These are phyloP conservation scores for Mesembrinibis cayennensis DNA, from an alignment of 2,113 vertebrate genomes.

Conservation along the genomic window DNA sequence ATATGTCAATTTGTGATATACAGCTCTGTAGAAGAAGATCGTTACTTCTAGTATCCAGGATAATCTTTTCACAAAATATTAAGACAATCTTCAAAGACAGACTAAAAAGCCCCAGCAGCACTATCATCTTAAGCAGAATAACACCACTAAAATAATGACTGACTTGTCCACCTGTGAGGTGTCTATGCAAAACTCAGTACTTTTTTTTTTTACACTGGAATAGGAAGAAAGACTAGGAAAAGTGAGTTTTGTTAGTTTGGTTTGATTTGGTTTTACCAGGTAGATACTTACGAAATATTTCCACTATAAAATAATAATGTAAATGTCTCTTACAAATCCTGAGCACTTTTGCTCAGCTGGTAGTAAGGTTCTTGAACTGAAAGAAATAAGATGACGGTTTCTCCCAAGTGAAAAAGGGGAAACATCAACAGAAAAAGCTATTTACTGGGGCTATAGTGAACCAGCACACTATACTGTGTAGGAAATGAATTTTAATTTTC, in stretches of 20 bases:
- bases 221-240: background rate
- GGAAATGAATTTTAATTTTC: conserved; percentile 53
- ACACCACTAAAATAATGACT: background rate
- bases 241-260: background rate
- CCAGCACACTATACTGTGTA: background rate
- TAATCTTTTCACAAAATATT: background rate
- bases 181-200: background rate
- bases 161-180: background rate
- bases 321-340: background rate
- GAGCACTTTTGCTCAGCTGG: background rate
- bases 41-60: background rate
- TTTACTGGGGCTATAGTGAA: background rate
- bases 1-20: background rate
- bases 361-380: background rate
- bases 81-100: background rate
- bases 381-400: background rate
- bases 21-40: background rate
- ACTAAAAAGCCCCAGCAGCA: background rate
- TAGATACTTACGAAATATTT: background rate
- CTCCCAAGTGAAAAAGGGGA: background rate
- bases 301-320: background rate
- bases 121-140: background rate
- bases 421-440: conserved; percentile 23
- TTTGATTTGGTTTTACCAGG: background rate
- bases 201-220: background rate